phyloP scores from a whole-genome alignment of 2,888 invertebrate species.

The Nomada fabriciana region DNA sequence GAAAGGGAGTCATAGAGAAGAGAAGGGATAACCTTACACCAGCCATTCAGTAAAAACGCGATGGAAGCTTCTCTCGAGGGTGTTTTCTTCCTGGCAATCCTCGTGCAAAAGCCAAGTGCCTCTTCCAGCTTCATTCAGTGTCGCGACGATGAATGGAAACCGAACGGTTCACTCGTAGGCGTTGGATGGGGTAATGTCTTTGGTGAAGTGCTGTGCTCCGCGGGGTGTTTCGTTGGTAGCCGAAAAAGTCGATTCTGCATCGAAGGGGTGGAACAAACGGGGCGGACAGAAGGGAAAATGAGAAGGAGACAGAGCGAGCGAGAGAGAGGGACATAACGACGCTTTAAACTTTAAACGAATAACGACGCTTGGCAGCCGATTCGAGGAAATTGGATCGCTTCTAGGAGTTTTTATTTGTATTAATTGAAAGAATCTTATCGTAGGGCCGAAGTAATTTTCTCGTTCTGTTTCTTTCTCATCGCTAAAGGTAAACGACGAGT shows the following conservation, averaged over 20 bases:
- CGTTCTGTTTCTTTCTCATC: background rate
- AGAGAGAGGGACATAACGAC: no score
- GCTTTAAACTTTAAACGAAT: background rate
- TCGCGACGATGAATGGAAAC: conserved; percentile 58
- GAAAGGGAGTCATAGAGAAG: conserved; percentile 3
- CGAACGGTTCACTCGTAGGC: conserved; percentile 52
- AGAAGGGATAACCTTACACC: conserved; percentile 45
- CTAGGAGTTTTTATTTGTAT: background rate
- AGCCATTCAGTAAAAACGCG: conserved; percentile 44
- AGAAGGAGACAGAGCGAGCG: background rate
- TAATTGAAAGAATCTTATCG: background rate
- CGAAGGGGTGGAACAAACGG: background rate
- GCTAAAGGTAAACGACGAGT: background rate
- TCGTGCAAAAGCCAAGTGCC: conserved; percentile 61
- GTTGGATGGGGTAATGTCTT: conserved; percentile 53
- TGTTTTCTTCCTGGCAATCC: conserved; percentile 51
- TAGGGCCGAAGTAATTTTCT: background rate
- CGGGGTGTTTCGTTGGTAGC: conserved; percentile 39
- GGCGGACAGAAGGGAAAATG: background rate
- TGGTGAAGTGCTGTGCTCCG: conserved; percentile 38
- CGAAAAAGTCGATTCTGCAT: conserved; percentile 38
- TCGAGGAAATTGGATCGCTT: conserved; percentile 4
- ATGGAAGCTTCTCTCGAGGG: conserved; percentile 27
- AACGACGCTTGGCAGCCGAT: background rate
- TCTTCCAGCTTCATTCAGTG: conserved; percentile 63